Percentiles rank a stretch among this genome's conserved stretches.
These are phyloP conservation scores for Halichoeres trimaculatus DNA, from an alignment of 2,113 vertebrate genomes.

Conservation along the genomic window DNA sequence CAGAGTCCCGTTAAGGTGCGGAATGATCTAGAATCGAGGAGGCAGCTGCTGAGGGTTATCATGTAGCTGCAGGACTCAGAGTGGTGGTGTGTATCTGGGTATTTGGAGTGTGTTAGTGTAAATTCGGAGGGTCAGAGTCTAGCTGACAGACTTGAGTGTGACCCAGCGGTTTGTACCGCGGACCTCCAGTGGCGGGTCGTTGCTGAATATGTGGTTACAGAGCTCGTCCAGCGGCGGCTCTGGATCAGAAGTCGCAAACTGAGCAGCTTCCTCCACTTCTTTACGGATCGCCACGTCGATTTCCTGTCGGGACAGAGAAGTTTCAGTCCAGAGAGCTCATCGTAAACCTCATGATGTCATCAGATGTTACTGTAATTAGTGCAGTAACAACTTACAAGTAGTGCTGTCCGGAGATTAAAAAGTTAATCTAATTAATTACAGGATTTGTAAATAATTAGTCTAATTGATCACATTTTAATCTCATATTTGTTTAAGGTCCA, in stretches of 20 bases:
- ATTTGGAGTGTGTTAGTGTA: not conserved
- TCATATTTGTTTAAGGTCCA: too few species aligned
- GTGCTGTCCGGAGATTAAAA: too few species aligned
- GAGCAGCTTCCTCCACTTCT: constrained; percentile 93
- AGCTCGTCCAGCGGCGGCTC: constrained; percentile 95
- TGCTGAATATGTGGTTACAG: constrained; percentile 88
- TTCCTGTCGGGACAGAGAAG: constrained; percentile 80
- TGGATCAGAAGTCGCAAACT: constrained; percentile 93
- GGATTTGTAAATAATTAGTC: too few species aligned
- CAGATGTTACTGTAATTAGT: too few species aligned
- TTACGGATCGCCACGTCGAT: constrained; percentile 93
- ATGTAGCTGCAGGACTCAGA: not conserved
- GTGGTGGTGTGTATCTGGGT: not conserved
- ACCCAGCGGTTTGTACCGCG: constrained; percentile 92
- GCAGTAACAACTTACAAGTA: too few species aligned
- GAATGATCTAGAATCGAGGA: constrained; percentile 11
- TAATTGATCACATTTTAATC: too few species aligned
- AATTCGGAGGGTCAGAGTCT: constrained; percentile 5
- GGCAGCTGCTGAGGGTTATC: not conserved
- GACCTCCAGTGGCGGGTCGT: constrained; percentile 86
- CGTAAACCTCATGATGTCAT: too few species aligned
- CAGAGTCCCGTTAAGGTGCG: constrained; percentile 16
- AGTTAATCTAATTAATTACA: too few species aligned
- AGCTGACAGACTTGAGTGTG: constrained; percentile 89
- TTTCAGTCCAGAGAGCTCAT: not conserved